Evolutionary conservation across 2,888 invertebrate species (phyloP).

Genomic region (Phlogophora meticulosa): DNA sequence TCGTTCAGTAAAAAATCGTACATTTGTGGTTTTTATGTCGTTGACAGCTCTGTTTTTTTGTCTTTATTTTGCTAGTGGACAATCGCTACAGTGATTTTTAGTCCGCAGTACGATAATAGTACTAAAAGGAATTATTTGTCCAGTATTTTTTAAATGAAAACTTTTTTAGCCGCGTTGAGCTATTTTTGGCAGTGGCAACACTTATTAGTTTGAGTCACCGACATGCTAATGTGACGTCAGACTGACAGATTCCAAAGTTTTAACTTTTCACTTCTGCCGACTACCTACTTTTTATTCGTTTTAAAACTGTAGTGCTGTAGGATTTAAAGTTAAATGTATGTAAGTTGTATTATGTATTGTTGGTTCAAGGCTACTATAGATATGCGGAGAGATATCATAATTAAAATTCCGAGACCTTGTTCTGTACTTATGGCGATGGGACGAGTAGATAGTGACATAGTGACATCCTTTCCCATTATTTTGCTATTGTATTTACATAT

Average conservation of each 20-base stretch:
- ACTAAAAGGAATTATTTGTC: not conserved
- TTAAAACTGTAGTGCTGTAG: not conserved
- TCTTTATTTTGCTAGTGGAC: conserved; percentile 1
- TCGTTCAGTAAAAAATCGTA: conserved; percentile 21
- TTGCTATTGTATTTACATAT: conserved; percentile 4
- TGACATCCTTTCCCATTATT: conserved; percentile 35
- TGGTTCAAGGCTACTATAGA: conserved; percentile 48
- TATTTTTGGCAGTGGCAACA: no score
- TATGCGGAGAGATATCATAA: conserved; percentile 41
- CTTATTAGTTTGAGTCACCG: no score
- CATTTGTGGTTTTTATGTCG: conserved; percentile 14
- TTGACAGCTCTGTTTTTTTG: conserved; percentile 7
- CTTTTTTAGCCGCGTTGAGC: no score
- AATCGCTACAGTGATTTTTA: conserved; percentile 23
- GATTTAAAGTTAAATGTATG: conserved; percentile 35
- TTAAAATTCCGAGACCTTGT: conserved; percentile 51
- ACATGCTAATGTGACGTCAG: no score
- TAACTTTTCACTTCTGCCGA: no score
- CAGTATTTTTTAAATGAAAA: conserved; percentile 1
- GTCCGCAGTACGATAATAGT: conserved; percentile 7
- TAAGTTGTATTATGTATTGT: conserved; percentile 20
- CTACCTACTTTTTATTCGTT: no score
- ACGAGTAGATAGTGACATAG: conserved; percentile 19
- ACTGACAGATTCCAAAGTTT: no score
- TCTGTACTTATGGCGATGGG: conserved; percentile 27